Evolutionary conservation across 1,140 invertebrate species (phyloP), one percentile per base, ranked within the genome.

Genomic region (Diuraphis noxia): DNA sequence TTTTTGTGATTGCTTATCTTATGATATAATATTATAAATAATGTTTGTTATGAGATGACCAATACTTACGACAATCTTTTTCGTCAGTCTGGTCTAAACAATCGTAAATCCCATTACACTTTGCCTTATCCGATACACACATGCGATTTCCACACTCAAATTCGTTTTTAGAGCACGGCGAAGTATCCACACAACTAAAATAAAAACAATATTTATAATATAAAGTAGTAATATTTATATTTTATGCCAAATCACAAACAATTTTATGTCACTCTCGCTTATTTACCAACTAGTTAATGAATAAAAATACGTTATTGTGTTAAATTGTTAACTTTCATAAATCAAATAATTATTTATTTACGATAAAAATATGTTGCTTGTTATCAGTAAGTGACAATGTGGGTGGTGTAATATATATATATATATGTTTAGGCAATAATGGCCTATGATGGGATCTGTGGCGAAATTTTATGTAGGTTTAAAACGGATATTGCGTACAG

Each of bases 51-150:
- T n/a, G n/a, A 4, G n/a, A 1, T 8, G 7, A 21, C 40, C 36
- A 41, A 82, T 85, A 72, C 94, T 95, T 94, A 97, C 96, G 95
- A 93, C 97, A 98, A 93, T 96, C 95, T 92, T 95, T 94, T 94
- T 97, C 97, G 94, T 97, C 97, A n/a, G 96, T 96, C 93, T 96
- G 95, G 93, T 97, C 96, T 92, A 95, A 96, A 94, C 97, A 98
- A 93, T 97, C 96, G 92, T 96, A 95, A 41, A 95, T 94, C 41
- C 97, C 97, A 93, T 98, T 96, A 94, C 97, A 98, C 30, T 95
- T 94, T 89, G 96, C 95, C 3, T 94, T 94, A 34, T 94, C 93
- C 8, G 95, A 94, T 49, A 97, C 96, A 93, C 97, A 97, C 79
- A 97, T 94, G 5, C 95, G 95, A 93, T 96, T 96, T 43, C 95